Base-by-base conservation (phyloP, 2,888 invertebrate species). In the Strigamia transsilvanica region DNA sequence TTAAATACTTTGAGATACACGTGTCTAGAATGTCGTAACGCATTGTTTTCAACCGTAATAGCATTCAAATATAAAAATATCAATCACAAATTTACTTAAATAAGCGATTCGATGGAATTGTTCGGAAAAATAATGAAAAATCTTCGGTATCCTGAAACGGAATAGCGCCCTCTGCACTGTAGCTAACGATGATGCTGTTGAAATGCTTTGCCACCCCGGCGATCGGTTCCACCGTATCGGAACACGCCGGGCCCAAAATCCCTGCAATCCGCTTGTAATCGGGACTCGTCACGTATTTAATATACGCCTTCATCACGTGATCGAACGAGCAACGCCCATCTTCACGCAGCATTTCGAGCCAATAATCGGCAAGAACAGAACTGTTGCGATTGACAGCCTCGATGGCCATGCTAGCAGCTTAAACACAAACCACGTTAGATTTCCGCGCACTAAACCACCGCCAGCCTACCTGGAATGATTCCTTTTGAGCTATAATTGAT, bases 41-140 rank as follows among this genome's bases (percentile, higher is more conserved):
- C 13, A 79, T 18, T 41, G 13, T 13, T 77, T 23, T 41, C 21
- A 5, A 38, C 12, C 7, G 41, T 78, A 38, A 78, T 32, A n/a
- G 27, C 27, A 27, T 27, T 2, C 2, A 27, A 7, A 79, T 3
- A 21, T 77, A 18, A 15, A 18, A 15, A 77, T 4, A 18, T 34
- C 12, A 18, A 5, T 13, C 18, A 41, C 46, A 38, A 61, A 84
- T 87, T 86, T 86, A 90, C 89, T 91, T 91, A 86, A 92, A 93
- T 86, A 93, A 92, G 81, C 91, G 91, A 86, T 94, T 93, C 86
- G 93, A 93, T 1, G 94, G 94, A 83, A 94, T 93, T 0, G 94
- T 94, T 12, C 94, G 88, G 87, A 93, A 94, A 88, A 94, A 94
- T 86, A 92, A 93, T 0, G 94, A 94, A 88, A 93, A 94, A 27